Evolutionary conservation across 2,888 invertebrate species (phyloP).

Genomic region (Matsumyia berberina): DNA sequence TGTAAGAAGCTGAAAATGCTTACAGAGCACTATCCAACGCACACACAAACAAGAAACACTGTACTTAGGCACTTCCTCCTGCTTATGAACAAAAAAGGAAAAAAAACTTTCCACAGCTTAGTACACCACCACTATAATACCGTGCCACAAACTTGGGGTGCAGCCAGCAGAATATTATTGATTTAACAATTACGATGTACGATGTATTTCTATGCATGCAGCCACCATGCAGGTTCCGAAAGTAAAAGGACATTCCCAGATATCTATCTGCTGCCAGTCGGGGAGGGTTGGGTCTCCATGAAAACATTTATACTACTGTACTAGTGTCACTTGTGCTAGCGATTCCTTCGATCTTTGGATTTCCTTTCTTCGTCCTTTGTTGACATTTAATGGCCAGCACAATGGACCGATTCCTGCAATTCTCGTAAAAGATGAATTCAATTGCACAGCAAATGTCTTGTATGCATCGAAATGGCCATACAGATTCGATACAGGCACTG

Average conservation of each 20-base stretch:
- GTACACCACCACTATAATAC: slow-evolving; percentile 15
- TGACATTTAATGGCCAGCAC: not conserved
- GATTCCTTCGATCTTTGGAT: slow-evolving; percentile 1
- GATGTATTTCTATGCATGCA: slow-evolving; percentile 13
- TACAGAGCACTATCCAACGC: slow-evolving; percentile 27
- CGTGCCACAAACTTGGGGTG: slow-evolving; percentile 43
- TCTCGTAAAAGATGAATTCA: slow-evolving; percentile 17
- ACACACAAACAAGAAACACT: slow-evolving; percentile 19
- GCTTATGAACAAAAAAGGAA: slow-evolving; percentile 4
- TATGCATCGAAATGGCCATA: slow-evolving; percentile 24
- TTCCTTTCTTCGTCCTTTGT: slow-evolving; percentile 2
- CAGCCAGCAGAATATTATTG: slow-evolving; percentile 65
- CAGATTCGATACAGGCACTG: slow-evolving; percentile 28
- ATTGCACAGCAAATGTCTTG: slow-evolving; percentile 31
- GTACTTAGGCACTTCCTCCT: slow-evolving; percentile 12
- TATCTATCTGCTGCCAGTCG: not conserved
- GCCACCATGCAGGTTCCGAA: slow-evolving; percentile 33
- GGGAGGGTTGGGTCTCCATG: slow-evolving; percentile 12
- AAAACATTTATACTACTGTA: slow-evolving; percentile 53
- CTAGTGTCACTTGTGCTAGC: slow-evolving; percentile 31
- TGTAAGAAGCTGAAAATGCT: slow-evolving; percentile 44
- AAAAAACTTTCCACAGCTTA: slow-evolving; percentile 4
- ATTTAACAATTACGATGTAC: slow-evolving; percentile 68
- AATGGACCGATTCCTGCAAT: slow-evolving; percentile 11
- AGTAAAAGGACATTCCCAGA: slow-evolving; percentile 39